Conservation (phyloP, 2,113 vertebrate species). For the Oreocharis arfaki region DNA sequence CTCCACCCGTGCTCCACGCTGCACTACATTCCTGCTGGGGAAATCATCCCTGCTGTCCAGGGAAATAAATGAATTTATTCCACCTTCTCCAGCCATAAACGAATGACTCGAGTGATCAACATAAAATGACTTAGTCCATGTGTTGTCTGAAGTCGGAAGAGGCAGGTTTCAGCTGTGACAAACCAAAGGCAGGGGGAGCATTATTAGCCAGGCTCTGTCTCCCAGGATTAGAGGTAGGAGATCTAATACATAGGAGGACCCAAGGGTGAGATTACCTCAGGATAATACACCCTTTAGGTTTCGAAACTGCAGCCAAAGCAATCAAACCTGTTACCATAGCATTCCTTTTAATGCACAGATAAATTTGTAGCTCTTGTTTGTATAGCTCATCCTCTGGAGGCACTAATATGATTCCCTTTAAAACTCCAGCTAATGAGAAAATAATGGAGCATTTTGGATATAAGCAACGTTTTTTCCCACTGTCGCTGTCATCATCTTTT, state of each 20-base stretch:
- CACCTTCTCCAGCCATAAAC: neutral
- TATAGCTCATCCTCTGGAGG: conserved; percentile 41
- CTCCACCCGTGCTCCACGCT: neutral
- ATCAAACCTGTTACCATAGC: conserved; percentile 63
- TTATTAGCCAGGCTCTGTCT: conserved; percentile 27
- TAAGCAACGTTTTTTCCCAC: conserved; percentile 39
- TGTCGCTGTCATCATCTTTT: conserved; percentile 46
- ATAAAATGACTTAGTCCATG: neutral
- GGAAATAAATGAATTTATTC: neutral
- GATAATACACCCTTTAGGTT: conserved; percentile 52
- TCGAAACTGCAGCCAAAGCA: conserved; percentile 46
- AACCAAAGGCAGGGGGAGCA: neutral
- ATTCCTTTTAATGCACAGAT: conserved; percentile 55
- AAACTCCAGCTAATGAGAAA: conserved; percentile 66
- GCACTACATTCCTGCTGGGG: neutral
- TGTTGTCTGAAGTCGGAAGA: neutral
- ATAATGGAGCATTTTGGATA: conserved; percentile 61
- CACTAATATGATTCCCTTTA: conserved; percentile 65
- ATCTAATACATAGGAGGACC: conserved; percentile 29
- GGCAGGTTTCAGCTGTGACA: neutral
- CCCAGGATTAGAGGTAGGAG: conserved; percentile 38
- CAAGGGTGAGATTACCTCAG: conserved; percentile 37
- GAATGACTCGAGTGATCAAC: neutral
- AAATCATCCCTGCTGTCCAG: neutral
- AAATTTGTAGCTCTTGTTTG: conserved; percentile 62